Evolutionary conservation across 2,888 invertebrate genomes (phyloP).

Genomic region (Campopleginae sp.): DNA sequence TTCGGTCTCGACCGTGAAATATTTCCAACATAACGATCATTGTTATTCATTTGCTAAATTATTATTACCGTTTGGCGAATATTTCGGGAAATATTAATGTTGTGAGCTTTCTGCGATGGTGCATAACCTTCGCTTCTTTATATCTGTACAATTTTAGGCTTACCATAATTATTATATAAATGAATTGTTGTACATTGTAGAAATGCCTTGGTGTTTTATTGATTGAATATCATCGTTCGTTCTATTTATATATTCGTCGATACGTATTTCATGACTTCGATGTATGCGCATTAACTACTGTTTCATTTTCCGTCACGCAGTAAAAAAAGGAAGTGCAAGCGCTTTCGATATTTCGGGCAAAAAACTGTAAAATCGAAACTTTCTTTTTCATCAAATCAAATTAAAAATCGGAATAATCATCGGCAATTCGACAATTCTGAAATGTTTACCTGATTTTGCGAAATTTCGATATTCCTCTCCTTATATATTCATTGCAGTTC

Average conservation of each 20-base stretch:
- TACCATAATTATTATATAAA: constrained; percentile 42
- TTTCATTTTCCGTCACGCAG: not conserved
- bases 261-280: not conserved
- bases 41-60: not conserved
- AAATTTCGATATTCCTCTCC: not conserved
- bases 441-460: not conserved
- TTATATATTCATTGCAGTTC: not conserved
- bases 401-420: not conserved
- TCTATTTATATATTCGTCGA: constrained; percentile 36
- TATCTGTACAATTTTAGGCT: constrained; percentile 39
- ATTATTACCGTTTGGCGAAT: not conserved
- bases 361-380: too few relatives aligned
- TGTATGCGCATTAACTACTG: not conserved
- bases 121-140: constrained; percentile 34
- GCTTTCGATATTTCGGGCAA: too few relatives aligned
- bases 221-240: not conserved
- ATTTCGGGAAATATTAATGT: constrained; percentile 32
- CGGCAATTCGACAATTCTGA: not conserved
- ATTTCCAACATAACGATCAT: constrained; percentile 15
- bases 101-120: constrained; percentile 28
- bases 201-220: not conserved
- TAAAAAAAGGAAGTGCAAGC: too few relatives aligned
- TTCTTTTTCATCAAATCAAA: not conserved
- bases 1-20: constrained; percentile 1
- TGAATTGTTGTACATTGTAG: not conserved